Evolutionary conservation across 2,888 invertebrate species (phyloP).

Genomic region (Dasysyrphus albostriatus): DNA sequence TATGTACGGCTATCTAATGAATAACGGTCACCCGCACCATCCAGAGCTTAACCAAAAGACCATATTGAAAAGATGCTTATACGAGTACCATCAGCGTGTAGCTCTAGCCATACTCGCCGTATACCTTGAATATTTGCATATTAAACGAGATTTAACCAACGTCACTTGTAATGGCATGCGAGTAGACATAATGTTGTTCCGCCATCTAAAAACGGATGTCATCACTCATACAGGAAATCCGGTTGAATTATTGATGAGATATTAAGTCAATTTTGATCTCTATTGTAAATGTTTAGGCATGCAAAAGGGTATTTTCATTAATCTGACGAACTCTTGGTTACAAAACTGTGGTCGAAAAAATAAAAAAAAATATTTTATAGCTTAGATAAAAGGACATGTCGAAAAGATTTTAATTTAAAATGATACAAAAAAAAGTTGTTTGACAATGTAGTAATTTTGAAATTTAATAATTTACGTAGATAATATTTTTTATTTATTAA

Average conservation of each 20-base stretch:
- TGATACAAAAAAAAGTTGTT: no score
- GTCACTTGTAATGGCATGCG: conserved; percentile 74
- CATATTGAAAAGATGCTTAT: conserved; percentile 1
- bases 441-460: no score
- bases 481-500: no score
- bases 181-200: conserved; percentile 81
- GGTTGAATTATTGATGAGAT: conserved; percentile 84
- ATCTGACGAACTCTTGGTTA: not conserved
- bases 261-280: conserved; percentile 82
- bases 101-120: not conserved
- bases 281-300: conserved; percentile 28
- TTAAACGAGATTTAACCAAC: conserved; percentile 73
- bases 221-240: conserved; percentile 83
- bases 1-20: not conserved
- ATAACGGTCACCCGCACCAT: conserved; percentile 27
- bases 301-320: conserved; percentile 1
- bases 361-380: not conserved
- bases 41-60: not conserved
- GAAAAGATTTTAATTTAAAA: not conserved
- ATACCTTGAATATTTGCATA: conserved; percentile 74
- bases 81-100: not conserved
- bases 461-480: no score
- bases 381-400: not conserved
- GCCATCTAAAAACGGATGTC: conserved; percentile 82
- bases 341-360: not conserved